Evolutionary conservation across 1,140 invertebrate genomes (phyloP).

Genomic region (Magallana angulata): DNA sequence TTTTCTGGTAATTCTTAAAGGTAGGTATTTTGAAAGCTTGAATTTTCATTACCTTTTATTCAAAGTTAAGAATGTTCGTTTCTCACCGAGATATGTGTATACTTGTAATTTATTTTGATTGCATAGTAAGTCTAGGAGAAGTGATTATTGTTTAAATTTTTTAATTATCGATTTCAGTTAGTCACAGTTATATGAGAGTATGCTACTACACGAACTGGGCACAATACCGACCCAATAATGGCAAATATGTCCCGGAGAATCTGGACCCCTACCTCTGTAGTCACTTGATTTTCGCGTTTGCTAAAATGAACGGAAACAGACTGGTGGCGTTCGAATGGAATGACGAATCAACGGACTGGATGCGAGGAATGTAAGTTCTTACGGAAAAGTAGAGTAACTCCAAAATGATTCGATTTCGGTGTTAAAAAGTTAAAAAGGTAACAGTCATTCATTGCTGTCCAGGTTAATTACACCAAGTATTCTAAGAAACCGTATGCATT

Average conservation of each 20-base stretch:
- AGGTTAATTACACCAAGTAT: too few relatives aligned
- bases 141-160: not conserved
- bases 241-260: slow-evolving; percentile 83
- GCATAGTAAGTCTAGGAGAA: not conserved
- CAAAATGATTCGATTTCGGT: too few relatives aligned
- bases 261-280: slow-evolving; percentile 88
- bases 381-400: too few relatives aligned
- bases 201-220: slow-evolving; percentile 79
- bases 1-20: slow-evolving; percentile 24
- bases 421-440: too few relatives aligned
- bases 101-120: not conserved
- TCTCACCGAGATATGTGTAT: not conserved
- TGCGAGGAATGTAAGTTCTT: slow-evolving; percentile 71
- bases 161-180: not conserved
- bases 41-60: not conserved
- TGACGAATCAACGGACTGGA: slow-evolving; percentile 74
- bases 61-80: not conserved
- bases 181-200: slow-evolving; percentile 54
- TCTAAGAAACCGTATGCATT: too few relatives aligned
- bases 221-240: slow-evolving; percentile 70
- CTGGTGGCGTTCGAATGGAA: slow-evolving; percentile 76
- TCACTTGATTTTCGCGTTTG: slow-evolving; percentile 90
- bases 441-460: too few relatives aligned
- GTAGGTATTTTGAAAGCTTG: not conserved
- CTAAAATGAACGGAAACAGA: slow-evolving; percentile 83